Base-by-base conservation (phyloP, 2,113 vertebrate species). In the Tachycineta bicolor region DNA sequence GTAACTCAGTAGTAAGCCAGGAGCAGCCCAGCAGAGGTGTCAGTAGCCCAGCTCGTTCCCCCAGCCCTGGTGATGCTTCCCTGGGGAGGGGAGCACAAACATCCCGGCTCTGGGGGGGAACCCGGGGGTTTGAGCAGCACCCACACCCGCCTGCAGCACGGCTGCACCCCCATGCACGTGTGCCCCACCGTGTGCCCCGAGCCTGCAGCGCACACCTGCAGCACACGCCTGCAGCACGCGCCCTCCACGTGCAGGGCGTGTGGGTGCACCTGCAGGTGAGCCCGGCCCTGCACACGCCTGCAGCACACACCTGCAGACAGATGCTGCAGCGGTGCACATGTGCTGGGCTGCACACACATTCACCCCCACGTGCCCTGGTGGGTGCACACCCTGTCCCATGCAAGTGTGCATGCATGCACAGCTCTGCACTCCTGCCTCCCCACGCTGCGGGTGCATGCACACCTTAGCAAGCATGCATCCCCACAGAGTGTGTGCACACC, bases 311-410 rank as follows among this genome's bases (percentile, higher is more conserved):
- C 37, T 53, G 68, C 47, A 12, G n/a, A 6, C 29, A 60, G 16
- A 4, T 7, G 28, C 62, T 50, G 34, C 25, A 43, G 53, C 0
- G 1, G 6, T 12, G 53, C 34, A 34, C 5, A 1, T 0, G 7
- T 4, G 34, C 21, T 11, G 21, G 49, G n/a, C 17, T 26, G 70
- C 60, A 44, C 43, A 19, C 28, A 3, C n/a, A 6, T 1, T 2
- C 23, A 16, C 16, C 5, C 24, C 26, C 37, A 3, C 2, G 8
- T 2, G 14, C 13, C 24, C 60, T 3, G 2, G 37, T 1, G 23
- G 11, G 11, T 7, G 65, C 50, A 28, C 2, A 10, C 12, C 26
- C n/a, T 5, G 4, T 2, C 33, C 39, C 2, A 9, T 23, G 69
- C n/a, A 47, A 8, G 18, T 2, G 6, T 34, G 56, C 24, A 14